phyloP scores from a whole-genome alignment of 2,888 invertebrate genomes.

The Drosophila koepferae region DNA sequence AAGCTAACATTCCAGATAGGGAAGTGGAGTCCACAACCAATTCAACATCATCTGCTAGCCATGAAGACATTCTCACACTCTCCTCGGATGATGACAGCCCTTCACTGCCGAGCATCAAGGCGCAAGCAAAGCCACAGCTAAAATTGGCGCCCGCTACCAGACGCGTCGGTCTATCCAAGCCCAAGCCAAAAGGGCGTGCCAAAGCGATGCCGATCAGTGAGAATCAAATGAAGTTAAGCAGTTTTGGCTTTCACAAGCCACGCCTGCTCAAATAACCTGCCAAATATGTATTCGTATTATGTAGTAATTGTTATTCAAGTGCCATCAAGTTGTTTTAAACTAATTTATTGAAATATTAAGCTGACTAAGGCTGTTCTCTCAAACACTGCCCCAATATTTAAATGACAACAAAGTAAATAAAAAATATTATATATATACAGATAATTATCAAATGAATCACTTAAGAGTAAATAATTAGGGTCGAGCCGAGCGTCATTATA shows the following conservation, averaged over 20 bases:
- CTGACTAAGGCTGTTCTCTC: constrained; percentile 22
- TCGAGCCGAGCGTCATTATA: neutral
- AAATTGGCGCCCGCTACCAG: constrained; percentile 34
- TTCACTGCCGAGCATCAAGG: constrained; percentile 40
- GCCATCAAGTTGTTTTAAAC: constrained; percentile 10
- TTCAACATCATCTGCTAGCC: neutral
- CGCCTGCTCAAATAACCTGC: constrained; percentile 82
- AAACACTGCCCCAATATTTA: constrained; percentile 6
- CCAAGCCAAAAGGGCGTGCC: constrained; percentile 33
- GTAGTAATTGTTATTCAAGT: constrained; percentile 18
- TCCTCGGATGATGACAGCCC: constrained; percentile 60
- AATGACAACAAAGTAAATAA: neutral
- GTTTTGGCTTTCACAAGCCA: constrained; percentile 89
- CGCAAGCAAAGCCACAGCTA: constrained; percentile 12
- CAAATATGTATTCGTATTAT: constrained; percentile 4
- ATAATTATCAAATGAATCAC: constrained; percentile 7
- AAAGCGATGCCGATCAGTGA: constrained; percentile 38
- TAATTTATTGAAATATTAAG: constrained; percentile 42
- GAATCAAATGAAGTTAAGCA: constrained; percentile 88
- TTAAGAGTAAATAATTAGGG: neutral
- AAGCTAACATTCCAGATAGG: constrained; percentile 9
- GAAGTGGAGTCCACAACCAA: constrained; percentile 6
- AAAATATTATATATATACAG: neutral
- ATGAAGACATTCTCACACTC: constrained; percentile 40
- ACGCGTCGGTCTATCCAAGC: constrained; percentile 69